Conservation (phyloP, 2,113 vertebrate genomes). For the Oriolus oriolus region DNA sequence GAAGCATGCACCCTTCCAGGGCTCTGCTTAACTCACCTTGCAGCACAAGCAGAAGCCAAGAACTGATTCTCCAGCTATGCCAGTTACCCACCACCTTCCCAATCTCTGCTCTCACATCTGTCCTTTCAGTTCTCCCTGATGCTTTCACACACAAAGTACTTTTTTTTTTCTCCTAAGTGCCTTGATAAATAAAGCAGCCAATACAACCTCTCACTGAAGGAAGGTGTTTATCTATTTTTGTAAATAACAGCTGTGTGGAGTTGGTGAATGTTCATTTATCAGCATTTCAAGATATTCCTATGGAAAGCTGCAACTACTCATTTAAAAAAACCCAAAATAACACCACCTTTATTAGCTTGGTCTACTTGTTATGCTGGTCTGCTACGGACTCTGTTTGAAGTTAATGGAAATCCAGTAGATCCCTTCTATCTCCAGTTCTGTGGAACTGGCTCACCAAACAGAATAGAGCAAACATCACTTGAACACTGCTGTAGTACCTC, state of each 20-base stretch:
- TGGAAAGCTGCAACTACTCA: not conserved
- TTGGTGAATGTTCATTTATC: conserved; percentile 7
- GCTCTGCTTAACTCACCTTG: not conserved
- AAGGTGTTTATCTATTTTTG: conserved; percentile 27
- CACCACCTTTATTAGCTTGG: not conserved
- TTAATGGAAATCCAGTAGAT: not conserved
- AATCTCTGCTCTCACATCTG: not conserved
- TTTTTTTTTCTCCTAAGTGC: not conserved
- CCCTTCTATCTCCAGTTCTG: not conserved
- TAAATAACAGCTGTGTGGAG: conserved; percentile 47
- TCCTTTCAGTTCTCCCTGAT: not conserved
- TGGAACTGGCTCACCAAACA: not conserved
- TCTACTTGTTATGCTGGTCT: not conserved
- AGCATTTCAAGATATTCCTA: not conserved
- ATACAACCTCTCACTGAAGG: not conserved
- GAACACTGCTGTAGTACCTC: not conserved
- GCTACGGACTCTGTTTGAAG: not conserved
- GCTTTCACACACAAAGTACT: not conserved
- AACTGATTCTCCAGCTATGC: not conserved
- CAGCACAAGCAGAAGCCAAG: not conserved
- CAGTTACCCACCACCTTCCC: not conserved
- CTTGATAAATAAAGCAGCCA: conserved; percentile 19
- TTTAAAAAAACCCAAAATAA: not conserved
- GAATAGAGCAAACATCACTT: not conserved
- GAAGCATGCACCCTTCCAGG: accelerated